These are phyloP conservation scores for Pristionchus maxplancki DNA, from an alignment of 2,888 invertebrate species.

Conservation along the genomic window DNA sequence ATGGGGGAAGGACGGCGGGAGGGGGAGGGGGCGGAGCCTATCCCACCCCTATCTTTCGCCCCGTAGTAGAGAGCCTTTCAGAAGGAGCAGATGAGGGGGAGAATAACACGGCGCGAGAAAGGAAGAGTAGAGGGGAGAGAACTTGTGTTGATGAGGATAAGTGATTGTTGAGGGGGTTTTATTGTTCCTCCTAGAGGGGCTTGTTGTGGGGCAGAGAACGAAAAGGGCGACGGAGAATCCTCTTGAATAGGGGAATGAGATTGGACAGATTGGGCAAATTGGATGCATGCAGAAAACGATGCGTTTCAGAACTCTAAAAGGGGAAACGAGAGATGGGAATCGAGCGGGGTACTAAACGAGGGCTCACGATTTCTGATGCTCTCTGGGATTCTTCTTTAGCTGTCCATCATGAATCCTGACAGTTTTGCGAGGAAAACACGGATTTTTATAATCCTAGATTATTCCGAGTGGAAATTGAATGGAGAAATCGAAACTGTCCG, in stretches of 20 bases:
- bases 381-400: neutral
- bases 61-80: neutral
- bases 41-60: neutral
- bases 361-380: neutral
- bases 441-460: neutral
- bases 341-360: neutral
- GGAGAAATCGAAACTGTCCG: too few species aligned
- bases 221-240: neutral
- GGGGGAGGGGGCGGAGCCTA: slow-evolving; percentile 16
- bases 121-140: neutral
- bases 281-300: neutral
- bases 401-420: neutral
- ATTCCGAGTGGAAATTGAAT: neutral
- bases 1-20: neutral
- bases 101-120: neutral
- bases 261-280: slow-evolving; percentile 4
- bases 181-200: neutral
- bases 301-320: neutral
- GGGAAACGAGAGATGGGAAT: neutral
- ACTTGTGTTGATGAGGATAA: neutral
- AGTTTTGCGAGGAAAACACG: neutral
- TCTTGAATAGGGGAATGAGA: neutral
- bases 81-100: neutral
- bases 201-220: neutral
- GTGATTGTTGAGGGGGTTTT: neutral